Percentiles rank a stretch among this genome's conserved stretches.
Evolutionary conservation across 2,113 vertebrate species (phyloP).

Genomic region (Prunella himalayana): DNA sequence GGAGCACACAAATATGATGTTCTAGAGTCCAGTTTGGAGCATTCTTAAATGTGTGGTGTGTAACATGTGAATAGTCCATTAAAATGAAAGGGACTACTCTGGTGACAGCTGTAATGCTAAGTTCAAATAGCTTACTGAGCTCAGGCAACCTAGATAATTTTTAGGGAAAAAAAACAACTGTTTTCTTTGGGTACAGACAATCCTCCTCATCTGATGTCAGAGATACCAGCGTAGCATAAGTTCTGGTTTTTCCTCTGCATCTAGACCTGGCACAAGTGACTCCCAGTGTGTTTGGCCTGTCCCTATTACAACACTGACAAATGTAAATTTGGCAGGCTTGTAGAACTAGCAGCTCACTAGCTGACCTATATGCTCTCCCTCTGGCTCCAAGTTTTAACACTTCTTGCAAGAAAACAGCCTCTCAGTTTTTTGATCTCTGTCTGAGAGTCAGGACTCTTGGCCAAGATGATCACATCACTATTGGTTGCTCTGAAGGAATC

Average conservation of each 20-base stretch:
- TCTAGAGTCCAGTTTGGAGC: background rate
- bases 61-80: background rate
- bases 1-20: background rate
- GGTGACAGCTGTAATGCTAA: background rate
- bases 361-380: background rate
- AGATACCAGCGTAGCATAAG: background rate
- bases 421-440: background rate
- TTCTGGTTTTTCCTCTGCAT: background rate
- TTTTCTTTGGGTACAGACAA: background rate
- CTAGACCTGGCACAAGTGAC: background rate
- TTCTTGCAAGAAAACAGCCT: background rate
- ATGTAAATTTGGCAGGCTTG: background rate
- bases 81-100: background rate
- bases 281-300: background rate
- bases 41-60: background rate
- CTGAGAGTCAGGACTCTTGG: background rate
- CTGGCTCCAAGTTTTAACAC: background rate
- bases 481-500: background rate
- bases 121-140: background rate
- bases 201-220: background rate
- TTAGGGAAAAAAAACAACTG: background rate
- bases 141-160: background rate
- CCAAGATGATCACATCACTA: background rate
- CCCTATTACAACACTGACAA: background rate
- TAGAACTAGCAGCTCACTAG: background rate